Evolutionary conservation across 2,113 vertebrate species (phyloP), one percentile per base, ranked within the genome.

Genomic region (Copsychus sechellarum): DNA sequence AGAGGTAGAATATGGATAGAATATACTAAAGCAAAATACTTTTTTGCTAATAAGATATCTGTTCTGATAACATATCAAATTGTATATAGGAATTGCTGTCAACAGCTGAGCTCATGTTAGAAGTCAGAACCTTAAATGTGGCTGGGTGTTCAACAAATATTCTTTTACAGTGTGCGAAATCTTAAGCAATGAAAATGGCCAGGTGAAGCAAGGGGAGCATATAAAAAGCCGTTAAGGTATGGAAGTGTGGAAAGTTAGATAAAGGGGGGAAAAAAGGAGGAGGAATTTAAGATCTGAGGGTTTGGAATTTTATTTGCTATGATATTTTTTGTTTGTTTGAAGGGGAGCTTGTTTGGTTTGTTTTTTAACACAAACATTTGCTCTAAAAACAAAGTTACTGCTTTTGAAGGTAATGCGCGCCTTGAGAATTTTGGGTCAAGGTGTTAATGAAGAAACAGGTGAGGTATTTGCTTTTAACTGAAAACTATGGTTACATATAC

Each of bases 291-390:
- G 22, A 60, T 34, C 29, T 48, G 21, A 40, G 12, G 1, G 17
- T 72, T 79, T 79, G 28, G 28, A 11, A 7, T 12, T 61, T 79
- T 40, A 2, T 1, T 3, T 81, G 38, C 17, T 64, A 8, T 48
- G 13, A 24, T 33, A 9, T 14, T 33, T 36, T 61, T 62, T 54
- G 1, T 0, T 3, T 86, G 18, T 19, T 33, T 11, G 24, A 4
- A 6, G 5, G 20, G 12, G 4, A 15, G 15, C 24, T 42, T 51
- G 31, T 31, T 36, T 66, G 51, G 0, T 48, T 51, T 1, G 0
- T 1, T 79, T 78, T 73, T 51, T 42, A 21, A 15, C 6, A 12
- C 0, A 0, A 80, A 16, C 24, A 47, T 91, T 71, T 80, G 16
- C 20, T 11, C 1, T 54, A 19, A 64, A 79, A 79, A 24, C 8